Base-by-base conservation (phyloP, 1,140 invertebrate genomes). In the Vanessa atalanta region DNA sequence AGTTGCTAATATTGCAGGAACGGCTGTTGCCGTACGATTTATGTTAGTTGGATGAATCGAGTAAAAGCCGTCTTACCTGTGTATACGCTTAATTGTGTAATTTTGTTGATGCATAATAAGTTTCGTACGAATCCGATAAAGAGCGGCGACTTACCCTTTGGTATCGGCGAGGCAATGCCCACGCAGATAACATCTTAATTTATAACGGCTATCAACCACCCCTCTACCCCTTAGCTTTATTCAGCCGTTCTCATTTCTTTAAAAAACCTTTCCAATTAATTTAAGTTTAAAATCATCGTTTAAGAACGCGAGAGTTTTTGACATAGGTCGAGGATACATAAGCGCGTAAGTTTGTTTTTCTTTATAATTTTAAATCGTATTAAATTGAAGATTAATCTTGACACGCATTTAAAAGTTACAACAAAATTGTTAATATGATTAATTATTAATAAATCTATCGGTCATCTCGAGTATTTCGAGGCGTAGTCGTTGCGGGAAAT, bases 101-200 rank as follows among this genome's bases (percentile, higher is more conserved):
- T 61, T 61, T 61, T 23, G 23, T 61, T 61, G 57, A 61, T 51
- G 65, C 50, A 65, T 55, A 65, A 55, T 72, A 50, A 72, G 61
- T 72, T 71, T 65, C 61, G 51, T 47, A 48, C 47, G 70, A 57
- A 65, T 68, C 60, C 57, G 70, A 75, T 66, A 76, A 76, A 77
- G 65, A 70, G 70, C 77, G 77, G 74, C 77, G 79, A 84, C 79
- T 86, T 77, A 85, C 86, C 83, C 85, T 87, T 87, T 80, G 79
- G 78, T 88, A 84, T 81, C 82, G 82, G 83, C 81, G 68, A 73
- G 78, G 75, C 77, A 81, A 85, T 87, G 81, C 83, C 84, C 57
- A 67, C 70, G 72, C 78, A 83, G 89, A 91, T 91, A 89, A 84
- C 82, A 91, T 91, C 89, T 88, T 89, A 87, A 91, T 91, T 89